A percentile compares a stretch with the other conserved stretches of the same genome.
Conservation (phyloP, 2,888 invertebrate species). For the Seira sanloemensis region DNA sequence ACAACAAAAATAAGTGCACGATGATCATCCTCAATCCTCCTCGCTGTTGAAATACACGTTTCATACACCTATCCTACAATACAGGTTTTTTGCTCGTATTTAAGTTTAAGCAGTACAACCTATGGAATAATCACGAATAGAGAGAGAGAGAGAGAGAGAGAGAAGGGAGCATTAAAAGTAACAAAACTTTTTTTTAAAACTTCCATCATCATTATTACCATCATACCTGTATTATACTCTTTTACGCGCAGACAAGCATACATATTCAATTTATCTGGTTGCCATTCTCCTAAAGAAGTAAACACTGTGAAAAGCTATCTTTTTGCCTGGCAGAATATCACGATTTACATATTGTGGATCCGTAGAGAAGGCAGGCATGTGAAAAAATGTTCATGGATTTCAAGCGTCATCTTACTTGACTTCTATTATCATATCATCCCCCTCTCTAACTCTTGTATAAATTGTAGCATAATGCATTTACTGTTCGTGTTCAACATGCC, state of each 20-base stretch:
- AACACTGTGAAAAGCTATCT: slow-evolving; percentile 26
- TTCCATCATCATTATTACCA: slow-evolving; percentile 38
- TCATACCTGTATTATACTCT: neutral
- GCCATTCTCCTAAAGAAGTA: slow-evolving; percentile 31
- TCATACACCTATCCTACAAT: neutral
- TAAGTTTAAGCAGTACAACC: neutral
- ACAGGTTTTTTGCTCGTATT: neutral
- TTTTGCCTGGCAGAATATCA: slow-evolving; percentile 10
- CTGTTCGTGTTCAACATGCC: neutral
- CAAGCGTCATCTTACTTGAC: neutral
- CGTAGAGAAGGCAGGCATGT: neutral
- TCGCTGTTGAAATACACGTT: neutral
- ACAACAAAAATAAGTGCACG: neutral
- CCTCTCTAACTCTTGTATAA: neutral
- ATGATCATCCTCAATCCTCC: neutral
- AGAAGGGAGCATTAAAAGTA: slow-evolving; percentile 36
- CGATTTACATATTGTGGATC: slow-evolving; percentile 48
- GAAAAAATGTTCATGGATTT: slow-evolving; percentile 15
- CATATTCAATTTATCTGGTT: slow-evolving; percentile 54
- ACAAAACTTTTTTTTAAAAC: slow-evolving; percentile 32
- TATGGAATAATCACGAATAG: neutral
- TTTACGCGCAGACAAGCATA: neutral
- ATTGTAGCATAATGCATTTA: neutral
- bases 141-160: neutral
- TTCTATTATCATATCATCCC: neutral